A percentile compares a stretch with the other conserved stretches of the same genome.
phyloP scores from a whole-genome alignment of 2,888 invertebrate genomes.

The Melinaea menophilus region DNA sequence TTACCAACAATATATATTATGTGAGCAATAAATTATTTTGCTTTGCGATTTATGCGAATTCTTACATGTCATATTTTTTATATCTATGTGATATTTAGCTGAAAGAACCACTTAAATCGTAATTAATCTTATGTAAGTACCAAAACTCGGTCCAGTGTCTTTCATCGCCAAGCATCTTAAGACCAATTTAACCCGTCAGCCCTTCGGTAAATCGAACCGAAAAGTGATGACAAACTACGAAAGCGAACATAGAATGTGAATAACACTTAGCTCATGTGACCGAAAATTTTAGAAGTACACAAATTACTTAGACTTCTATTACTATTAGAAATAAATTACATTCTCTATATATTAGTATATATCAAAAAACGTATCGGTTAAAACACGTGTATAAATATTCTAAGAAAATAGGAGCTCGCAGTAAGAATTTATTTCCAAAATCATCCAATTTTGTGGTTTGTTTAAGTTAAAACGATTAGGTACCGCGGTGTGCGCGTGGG shows the following conservation, averaged over 20 bases:
- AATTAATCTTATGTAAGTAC: constrained; percentile 52
- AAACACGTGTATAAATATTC: constrained; percentile 30
- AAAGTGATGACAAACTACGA: constrained; percentile 58
- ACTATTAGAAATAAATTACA: neutral
- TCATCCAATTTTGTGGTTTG: constrained; percentile 61
- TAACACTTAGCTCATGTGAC: constrained; percentile 31
- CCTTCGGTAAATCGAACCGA: constrained; percentile 55
- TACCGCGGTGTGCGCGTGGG: constrained; percentile 56
- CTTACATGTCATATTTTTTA: constrained; percentile 20
- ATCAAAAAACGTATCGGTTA: constrained; percentile 11
- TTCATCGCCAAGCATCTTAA: constrained; percentile 57
- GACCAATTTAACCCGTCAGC: constrained; percentile 61
- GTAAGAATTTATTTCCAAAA: constrained; percentile 62
- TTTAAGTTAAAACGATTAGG: constrained; percentile 65
- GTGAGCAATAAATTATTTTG: constrained; percentile 31
- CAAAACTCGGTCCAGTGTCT: constrained; percentile 42
- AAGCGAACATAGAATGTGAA: constrained; percentile 27
- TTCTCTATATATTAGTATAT: neutral
- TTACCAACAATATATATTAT: constrained; percentile 30
- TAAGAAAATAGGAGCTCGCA: constrained; percentile 45
- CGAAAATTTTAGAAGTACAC: constrained; percentile 1
- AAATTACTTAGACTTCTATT: neutral
- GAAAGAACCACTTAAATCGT: constrained; percentile 43
- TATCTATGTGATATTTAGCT: neutral
- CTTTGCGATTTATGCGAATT: constrained; percentile 64